Evolutionary conservation across 2,797 vertebrate species (phyloP), one percentile per base, ranked within the genome.

Genomic region (Phoeniculus purpureus): DNA sequence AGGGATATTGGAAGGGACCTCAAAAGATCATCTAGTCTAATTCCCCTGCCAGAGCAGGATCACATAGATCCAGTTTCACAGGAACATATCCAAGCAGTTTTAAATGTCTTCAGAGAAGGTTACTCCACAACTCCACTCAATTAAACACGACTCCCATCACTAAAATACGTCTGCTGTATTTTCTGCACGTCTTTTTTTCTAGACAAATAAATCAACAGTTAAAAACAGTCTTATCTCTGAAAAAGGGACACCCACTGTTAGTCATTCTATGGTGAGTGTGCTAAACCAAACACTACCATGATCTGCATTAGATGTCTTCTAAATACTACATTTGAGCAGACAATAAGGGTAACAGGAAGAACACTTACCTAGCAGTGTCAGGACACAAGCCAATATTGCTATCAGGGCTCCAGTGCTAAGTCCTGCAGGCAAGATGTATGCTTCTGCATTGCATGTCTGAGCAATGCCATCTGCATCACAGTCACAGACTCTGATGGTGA

Each of bases 381-480:
- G 92, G 79, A 99, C 98, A 92, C 99, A 99, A 92, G 98, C 99
- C n/a, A 99, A 93, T 62, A 99, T 99, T 29, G 99, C 99, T 72
- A 99, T 95, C 13, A 99, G 97, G n/a, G 99, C 99, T 11, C 99
- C 98, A 0, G 99, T 99, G 96, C 99, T 99, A 58, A 99, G 98
- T 74, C 99, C 99, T 0, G 98, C 98, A 0, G 99, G 98, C 32
- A 98, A 92, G 5, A 98, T 98, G 45, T 98, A 99, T 25, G 99
- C 99, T 95, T 99, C 98, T 0, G 98, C 98, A 20, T 98, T 99
- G 78, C 99, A 99, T 2, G 98, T 98, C 95, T 98, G 97, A 54
- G 98, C 98, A 48, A 98, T 90, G 4, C 98, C 98, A 4, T 99
- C 98, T 0, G 97, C 94, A 61, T 99, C 98, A 10, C 99, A 99